Conservation (phyloP, 2,888 invertebrate genomes). For the Eutolmus rufibarbis region DNA sequence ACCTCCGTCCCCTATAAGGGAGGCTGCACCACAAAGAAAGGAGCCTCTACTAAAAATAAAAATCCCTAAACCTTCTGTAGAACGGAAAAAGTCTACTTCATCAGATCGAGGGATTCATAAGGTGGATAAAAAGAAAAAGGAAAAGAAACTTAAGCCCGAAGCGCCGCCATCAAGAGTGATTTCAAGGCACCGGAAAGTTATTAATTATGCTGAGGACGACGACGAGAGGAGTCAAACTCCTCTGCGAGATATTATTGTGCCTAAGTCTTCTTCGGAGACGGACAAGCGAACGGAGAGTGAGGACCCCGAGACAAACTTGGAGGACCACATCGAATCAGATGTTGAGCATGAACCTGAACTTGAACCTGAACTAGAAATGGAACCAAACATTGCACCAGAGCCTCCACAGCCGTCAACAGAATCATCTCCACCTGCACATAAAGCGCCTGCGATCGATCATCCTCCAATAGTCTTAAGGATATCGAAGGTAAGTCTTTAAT, state of each 20-base stretch:
- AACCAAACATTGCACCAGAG: background rate
- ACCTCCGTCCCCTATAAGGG: conserved; percentile 57
- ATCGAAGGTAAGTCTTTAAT: conserved; percentile 69
- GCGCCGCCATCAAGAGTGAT: conserved; percentile 58
- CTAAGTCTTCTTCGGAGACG: conserved; percentile 61
- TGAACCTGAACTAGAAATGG: conserved; percentile 41
- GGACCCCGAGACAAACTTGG: background rate
- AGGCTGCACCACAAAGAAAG: conserved; percentile 36
- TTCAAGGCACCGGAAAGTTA: conserved; percentile 68
- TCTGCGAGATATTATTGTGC: conserved; percentile 60
- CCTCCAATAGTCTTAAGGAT: conserved; percentile 89
- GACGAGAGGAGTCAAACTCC: conserved; percentile 60
- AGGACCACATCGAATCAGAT: background rate
- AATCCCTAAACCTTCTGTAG: conserved; percentile 56
- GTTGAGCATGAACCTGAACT: conserved; percentile 24
- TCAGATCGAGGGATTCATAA: conserved; percentile 54
- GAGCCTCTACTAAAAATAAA: conserved; percentile 56
- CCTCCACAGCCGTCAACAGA: conserved; percentile 44
- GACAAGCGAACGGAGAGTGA: conserved; percentile 29
- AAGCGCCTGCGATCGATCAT: conserved; percentile 63
- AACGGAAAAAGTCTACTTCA: conserved; percentile 57
- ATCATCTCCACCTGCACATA: conserved; percentile 51
- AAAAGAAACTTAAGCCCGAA: conserved; percentile 59
- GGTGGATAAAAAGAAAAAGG: conserved; percentile 59
- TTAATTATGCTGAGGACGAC: conserved; percentile 71